These are phyloP conservation scores for Spicauda simplicius DNA, from an alignment of 2,888 invertebrate genomes.

Conservation along the genomic window DNA sequence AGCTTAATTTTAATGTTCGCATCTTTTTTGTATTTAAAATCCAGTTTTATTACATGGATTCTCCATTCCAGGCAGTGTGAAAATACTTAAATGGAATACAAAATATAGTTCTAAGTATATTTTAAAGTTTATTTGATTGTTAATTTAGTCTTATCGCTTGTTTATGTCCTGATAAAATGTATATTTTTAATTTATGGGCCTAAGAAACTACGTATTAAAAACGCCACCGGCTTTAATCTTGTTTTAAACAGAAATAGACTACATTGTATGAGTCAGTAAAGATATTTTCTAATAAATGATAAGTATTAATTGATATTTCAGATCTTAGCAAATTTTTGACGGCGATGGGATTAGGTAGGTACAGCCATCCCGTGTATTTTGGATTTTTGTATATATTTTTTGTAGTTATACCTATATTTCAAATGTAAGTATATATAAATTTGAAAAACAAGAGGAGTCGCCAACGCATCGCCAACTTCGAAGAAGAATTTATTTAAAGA, in stretches of 20 bases:
- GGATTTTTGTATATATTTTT: too few relatives aligned
- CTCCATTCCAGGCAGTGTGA: conserved; percentile 28
- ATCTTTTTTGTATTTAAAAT: conserved; percentile 13
- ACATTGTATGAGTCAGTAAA: background rate
- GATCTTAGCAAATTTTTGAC: too few relatives aligned
- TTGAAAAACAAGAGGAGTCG: too few relatives aligned
- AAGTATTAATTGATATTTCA: too few relatives aligned
- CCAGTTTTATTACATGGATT: conserved; percentile 31
- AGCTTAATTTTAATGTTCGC: conserved; percentile 13
- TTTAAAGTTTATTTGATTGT: conserved; percentile 18
- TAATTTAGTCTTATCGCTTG: background rate
- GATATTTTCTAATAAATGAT: background rate
- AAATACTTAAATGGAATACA: conserved; percentile 27
- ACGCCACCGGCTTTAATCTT: background rate
- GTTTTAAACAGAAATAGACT: background rate
- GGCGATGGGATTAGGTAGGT: too few relatives aligned
- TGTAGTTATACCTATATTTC: too few relatives aligned
- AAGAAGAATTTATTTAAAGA: too few relatives aligned
- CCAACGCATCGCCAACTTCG: too few relatives aligned
- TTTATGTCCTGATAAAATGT: background rate
- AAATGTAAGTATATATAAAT: too few relatives aligned
- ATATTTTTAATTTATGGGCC: background rate
- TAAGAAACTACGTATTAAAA: background rate
- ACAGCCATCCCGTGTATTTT: too few relatives aligned
- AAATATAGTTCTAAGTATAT: conserved; percentile 10